A percentile compares a stretch with the other conserved stretches of the same genome.
phyloP scores from a whole-genome alignment of 1,140 invertebrate species.

The Calliphora vicina region DNA sequence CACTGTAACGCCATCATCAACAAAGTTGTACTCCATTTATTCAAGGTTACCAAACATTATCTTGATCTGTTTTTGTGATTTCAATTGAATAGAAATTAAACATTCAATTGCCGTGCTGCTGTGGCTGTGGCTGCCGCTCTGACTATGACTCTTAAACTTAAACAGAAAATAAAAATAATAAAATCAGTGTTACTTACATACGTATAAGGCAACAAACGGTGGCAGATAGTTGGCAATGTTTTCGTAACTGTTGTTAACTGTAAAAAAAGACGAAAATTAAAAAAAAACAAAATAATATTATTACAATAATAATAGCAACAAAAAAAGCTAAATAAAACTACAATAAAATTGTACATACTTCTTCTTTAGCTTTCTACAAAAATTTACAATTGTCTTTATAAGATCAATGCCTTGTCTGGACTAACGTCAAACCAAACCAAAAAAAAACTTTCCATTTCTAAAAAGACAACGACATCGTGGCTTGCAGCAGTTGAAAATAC shows the following conservation, averaged over 20 bases:
- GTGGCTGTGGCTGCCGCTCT: not conserved
- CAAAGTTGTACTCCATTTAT: slow-evolving; percentile 11
- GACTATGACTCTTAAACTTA: slow-evolving; percentile 1
- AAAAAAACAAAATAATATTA: not conserved
- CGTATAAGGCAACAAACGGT: not conserved
- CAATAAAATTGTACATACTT: not conserved
- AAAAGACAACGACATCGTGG: slow-evolving; percentile 24
- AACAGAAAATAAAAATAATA: not conserved
- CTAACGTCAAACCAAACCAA: not conserved
- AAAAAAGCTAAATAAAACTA: not conserved
- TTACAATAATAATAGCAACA: not conserved
- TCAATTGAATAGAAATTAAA: slow-evolving; percentile 29
- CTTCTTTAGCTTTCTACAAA: slow-evolving; percentile 16
- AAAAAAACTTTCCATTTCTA: slow-evolving; percentile 29
- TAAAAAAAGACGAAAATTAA: not conserved
- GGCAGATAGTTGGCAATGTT: slow-evolving; percentile 12
- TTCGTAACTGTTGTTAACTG: not conserved
- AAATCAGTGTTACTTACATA: not conserved
- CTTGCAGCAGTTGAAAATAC: not conserved
- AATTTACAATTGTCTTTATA: slow-evolving; percentile 1
- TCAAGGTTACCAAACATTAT: slow-evolving; percentile 19
- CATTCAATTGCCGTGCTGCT: slow-evolving; percentile 10
- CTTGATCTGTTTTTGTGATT: slow-evolving; percentile 26
- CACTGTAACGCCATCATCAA: not conserved
- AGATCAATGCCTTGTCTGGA: slow-evolving; percentile 31